Conservation (phyloP, 2,888 invertebrate species). For the Leucoma salicis region DNA sequence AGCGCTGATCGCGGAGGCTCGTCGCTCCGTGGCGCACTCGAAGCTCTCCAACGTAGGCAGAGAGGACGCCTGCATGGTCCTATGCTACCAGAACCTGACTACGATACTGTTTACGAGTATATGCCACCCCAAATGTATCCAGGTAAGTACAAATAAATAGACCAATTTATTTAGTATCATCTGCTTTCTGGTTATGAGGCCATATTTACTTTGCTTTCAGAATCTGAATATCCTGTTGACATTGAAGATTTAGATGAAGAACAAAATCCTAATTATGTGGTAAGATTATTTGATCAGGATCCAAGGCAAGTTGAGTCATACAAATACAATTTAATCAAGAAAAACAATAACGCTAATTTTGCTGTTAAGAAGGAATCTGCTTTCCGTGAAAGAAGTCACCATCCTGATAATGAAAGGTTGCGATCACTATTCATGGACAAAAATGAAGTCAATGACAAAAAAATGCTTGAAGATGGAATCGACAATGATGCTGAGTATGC, state of each 20-base stretch:
- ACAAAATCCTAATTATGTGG: constrained; percentile 59
- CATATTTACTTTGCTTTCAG: too few species aligned
- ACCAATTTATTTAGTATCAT: too few species aligned
- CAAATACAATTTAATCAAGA: constrained; percentile 79
- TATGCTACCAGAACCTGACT: constrained; percentile 52
- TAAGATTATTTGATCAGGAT: constrained; percentile 62
- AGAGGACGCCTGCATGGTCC: constrained; percentile 61
- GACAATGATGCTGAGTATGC: constrained; percentile 79
- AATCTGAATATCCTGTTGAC: constrained; percentile 62
- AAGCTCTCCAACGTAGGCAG: constrained; percentile 77
- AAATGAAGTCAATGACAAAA: constrained; percentile 55
- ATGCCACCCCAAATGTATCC: constrained; percentile 66
- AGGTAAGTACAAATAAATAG: constrained; percentile 45
- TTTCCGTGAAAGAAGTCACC: constrained; percentile 70
- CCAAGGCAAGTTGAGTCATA: constrained; percentile 77
- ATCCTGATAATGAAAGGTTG: constrained; percentile 65
- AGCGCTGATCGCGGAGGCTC: constrained; percentile 61
- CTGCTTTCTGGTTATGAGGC: too few species aligned
- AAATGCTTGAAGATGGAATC: constrained; percentile 48
- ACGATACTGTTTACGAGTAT: constrained; percentile 67
- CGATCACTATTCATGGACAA: constrained; percentile 67
- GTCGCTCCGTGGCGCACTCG: constrained; percentile 76
- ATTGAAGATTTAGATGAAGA: constrained; percentile 63
- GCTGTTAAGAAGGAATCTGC: constrained; percentile 61
- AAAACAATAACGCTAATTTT: constrained; percentile 59